phyloP scores from a whole-genome alignment of 2,113 vertebrate genomes.

The Marcusenius ussheri region DNA sequence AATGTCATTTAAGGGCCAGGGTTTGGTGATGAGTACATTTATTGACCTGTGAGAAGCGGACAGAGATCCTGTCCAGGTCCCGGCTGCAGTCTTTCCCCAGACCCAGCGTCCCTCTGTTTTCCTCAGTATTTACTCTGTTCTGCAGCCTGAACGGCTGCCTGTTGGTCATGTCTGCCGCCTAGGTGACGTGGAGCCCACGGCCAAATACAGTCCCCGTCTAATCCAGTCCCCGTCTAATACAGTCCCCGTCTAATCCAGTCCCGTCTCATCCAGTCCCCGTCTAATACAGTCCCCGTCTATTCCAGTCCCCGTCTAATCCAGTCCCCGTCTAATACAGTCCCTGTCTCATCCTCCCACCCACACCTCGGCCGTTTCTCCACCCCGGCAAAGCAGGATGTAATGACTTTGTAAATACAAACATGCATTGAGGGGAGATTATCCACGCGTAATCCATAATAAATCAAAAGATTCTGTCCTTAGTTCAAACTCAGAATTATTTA shows the following conservation, averaged over 20 bases:
- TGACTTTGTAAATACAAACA: not conserved
- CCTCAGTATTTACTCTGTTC: not conserved
- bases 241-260: no score
- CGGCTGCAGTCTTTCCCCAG: not conserved
- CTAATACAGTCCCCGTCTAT: no score
- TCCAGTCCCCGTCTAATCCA: not conserved
- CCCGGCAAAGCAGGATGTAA: not conserved
- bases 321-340: not conserved
- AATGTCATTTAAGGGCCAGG: not conserved
- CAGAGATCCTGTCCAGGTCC: not conserved
- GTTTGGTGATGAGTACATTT: not conserved
- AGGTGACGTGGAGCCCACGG: not conserved
- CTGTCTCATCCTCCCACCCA: not conserved
- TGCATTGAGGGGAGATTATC: not conserved
- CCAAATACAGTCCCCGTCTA: not conserved
- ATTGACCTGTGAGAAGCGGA: not conserved
- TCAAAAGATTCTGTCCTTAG: not conserved
- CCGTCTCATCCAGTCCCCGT: no score
- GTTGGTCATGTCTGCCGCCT: not conserved
- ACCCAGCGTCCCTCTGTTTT: not conserved
- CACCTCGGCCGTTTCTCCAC: not conserved
- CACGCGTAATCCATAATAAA: not conserved
- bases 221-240: no score
- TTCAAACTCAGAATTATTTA: not conserved
- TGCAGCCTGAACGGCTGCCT: not conserved